Percentiles rank a stretch among this genome's conserved stretches.
Evolutionary conservation across 1,140 invertebrate genomes (phyloP).

Genomic region (Pseudomyrmex pallidus): DNA sequence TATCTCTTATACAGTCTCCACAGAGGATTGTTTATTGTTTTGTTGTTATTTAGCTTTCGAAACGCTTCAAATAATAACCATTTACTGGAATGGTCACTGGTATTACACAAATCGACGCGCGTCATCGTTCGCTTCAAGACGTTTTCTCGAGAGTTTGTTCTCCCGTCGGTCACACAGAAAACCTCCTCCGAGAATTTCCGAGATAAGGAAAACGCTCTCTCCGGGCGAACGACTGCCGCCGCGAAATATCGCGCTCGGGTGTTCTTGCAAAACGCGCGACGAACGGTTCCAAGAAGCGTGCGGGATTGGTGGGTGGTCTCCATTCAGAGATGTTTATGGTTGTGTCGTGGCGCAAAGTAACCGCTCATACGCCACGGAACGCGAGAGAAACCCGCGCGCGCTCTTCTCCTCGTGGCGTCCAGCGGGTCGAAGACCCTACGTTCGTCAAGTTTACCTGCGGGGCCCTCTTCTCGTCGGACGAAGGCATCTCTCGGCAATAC

Average conservation of each 20-base stretch:
- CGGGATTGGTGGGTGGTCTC: constrained; percentile 77
- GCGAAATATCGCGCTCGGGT: constrained; percentile 38
- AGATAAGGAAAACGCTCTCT: neutral
- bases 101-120: neutral
- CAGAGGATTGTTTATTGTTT: neutral
- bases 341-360: constrained; percentile 76
- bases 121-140: neutral
- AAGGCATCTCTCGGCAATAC: constrained; percentile 28
- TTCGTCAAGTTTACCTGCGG: constrained; percentile 66
- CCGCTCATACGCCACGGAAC: constrained; percentile 66
- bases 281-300: constrained; percentile 73
- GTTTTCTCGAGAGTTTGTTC: neutral
- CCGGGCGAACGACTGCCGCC: neutral
- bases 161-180: neutral
- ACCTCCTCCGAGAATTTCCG: neutral
- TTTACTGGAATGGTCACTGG: no score
- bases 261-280: constrained; percentile 73
- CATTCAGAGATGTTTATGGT: constrained; percentile 80
- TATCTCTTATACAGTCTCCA: neutral
- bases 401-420: constrained; percentile 54
- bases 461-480: constrained; percentile 36
- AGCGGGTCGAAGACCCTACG: constrained; percentile 70
- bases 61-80: no score
- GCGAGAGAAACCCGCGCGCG: constrained; percentile 56
- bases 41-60: neutral